Conservation (phyloP, 2,797 vertebrate genomes). For the Artibeus jamaicensis region DNA sequence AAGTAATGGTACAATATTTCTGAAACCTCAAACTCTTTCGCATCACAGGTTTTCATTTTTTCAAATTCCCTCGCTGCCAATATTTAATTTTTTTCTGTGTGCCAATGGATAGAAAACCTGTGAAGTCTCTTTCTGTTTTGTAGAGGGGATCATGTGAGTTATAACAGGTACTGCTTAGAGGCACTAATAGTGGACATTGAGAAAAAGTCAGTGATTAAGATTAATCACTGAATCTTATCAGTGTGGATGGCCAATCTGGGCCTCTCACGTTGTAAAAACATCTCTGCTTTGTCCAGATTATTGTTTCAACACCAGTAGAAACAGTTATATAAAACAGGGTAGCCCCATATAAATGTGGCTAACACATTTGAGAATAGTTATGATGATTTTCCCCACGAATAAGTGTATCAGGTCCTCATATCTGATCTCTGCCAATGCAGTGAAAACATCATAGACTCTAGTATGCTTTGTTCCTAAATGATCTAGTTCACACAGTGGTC, state of each 20-base stretch:
- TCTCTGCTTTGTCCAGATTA: conserved; percentile 13
- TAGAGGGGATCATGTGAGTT: neutral
- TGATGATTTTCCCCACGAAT: conserved; percentile 19
- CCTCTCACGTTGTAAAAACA: conserved; percentile 30
- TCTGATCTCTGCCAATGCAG: conserved; percentile 40
- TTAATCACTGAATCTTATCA: conserved; percentile 42
- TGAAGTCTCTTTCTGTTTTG: conserved; percentile 37
- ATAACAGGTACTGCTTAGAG: neutral
- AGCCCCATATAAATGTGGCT: conserved; percentile 35
- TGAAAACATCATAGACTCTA: conserved; percentile 41
- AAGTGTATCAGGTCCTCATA: conserved; percentile 43
- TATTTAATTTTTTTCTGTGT: neutral
- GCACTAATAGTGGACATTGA: neutral
- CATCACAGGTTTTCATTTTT: neutral
- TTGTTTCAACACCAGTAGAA: conserved; percentile 39
- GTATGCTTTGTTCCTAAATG: conserved; percentile 65
- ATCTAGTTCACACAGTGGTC: conserved; percentile 55
- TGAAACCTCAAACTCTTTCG: neutral
- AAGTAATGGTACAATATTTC: conserved; percentile 22
- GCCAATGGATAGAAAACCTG: neutral
- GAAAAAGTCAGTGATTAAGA: conserved; percentile 38
- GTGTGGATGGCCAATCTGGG: neutral
- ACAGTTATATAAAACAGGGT: conserved; percentile 44
- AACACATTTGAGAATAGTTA: conserved; percentile 50
- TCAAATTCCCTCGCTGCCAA: neutral